Evolutionary conservation across 23 tunicate genomes (phyloP).

Genomic region (Halocynthia aurantium): DNA sequence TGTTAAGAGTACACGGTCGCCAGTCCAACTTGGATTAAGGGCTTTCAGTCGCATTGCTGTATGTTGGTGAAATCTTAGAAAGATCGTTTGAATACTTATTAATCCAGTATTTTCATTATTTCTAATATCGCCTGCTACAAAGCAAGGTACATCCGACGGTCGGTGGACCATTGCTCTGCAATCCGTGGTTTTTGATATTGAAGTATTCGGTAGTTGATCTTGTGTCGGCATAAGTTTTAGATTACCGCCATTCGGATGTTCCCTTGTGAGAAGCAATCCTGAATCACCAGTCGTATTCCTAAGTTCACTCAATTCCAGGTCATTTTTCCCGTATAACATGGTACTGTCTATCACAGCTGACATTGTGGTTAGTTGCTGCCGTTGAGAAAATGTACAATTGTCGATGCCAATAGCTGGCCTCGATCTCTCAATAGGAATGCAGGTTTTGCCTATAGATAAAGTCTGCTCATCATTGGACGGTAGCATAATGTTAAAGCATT

Average conservation of each 20-base stretch:
- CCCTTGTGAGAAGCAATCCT: not conserved
- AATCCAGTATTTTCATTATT: slow-evolving; percentile 77
- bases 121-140: slow-evolving; percentile 75
- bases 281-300: slow-evolving; percentile 33
- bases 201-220: slow-evolving; percentile 16
- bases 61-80: slow-evolving; percentile 60
- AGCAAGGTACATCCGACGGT: slow-evolving; percentile 50
- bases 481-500: slow-evolving; percentile 72
- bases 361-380: slow-evolving; percentile 63
- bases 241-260: slow-evolving; percentile 1
- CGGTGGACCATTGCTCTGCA: slow-evolving; percentile 45
- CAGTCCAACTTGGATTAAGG: slow-evolving; percentile 56
- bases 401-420: slow-evolving; percentile 37
- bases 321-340: slow-evolving; percentile 62
- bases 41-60: slow-evolving; percentile 33
- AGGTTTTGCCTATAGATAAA: slow-evolving; percentile 35
- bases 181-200: slow-evolving; percentile 35
- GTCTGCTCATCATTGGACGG: slow-evolving; percentile 55
- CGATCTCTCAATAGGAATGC: slow-evolving; percentile 46
- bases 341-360: slow-evolving; percentile 65
- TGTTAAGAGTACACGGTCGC: slow-evolving; percentile 36
- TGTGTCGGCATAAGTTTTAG: slow-evolving; percentile 22
- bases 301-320: slow-evolving; percentile 31
- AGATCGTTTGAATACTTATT: slow-evolving; percentile 56
- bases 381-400: slow-evolving; percentile 12